Evolutionary conservation across 2,797 vertebrate genomes (phyloP).

Genomic region (Discoglossus pictus): DNA sequence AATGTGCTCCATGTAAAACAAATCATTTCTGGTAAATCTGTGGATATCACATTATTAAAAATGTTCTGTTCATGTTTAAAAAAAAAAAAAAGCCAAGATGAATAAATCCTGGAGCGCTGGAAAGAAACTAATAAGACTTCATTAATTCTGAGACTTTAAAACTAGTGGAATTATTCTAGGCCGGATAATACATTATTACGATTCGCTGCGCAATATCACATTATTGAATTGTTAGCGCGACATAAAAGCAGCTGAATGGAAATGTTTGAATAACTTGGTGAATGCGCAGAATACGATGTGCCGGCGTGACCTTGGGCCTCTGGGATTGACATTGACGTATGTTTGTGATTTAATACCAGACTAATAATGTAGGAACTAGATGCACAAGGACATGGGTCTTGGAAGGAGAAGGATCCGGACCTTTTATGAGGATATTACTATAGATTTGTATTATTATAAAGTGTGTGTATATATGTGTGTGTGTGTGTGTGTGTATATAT

Average conservation of each 20-base stretch:
- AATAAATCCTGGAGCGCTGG: slow-evolving; percentile 49
- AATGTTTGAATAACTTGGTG: slow-evolving; percentile 42
- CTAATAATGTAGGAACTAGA: slow-evolving; percentile 42
- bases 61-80: slow-evolving; percentile 38
- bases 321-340: slow-evolving; percentile 44
- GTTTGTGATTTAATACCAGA: slow-evolving; percentile 43
- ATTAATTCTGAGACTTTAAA: slow-evolving; percentile 49
- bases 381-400: slow-evolving; percentile 28
- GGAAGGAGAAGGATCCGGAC: no score
- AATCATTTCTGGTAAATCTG: slow-evolving; percentile 39
- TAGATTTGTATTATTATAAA: no score
- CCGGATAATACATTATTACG: slow-evolving; percentile 48
- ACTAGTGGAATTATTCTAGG: slow-evolving; percentile 44
- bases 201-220: slow-evolving; percentile 45
- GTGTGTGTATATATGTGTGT: no score
- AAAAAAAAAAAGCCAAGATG: slow-evolving; percentile 34
- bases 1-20: slow-evolving; percentile 40
- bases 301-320: slow-evolving; percentile 41
- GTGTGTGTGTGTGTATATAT: no score
- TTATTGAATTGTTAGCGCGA: slow-evolving; percentile 51
- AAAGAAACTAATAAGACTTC: slow-evolving; percentile 52
- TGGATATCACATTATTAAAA: slow-evolving; percentile 43
- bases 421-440: no score
- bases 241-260: slow-evolving; percentile 47
- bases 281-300: slow-evolving; percentile 44